Base-by-base conservation (phyloP, 2,888 invertebrate species). In the Ormyrus labotus region DNA sequence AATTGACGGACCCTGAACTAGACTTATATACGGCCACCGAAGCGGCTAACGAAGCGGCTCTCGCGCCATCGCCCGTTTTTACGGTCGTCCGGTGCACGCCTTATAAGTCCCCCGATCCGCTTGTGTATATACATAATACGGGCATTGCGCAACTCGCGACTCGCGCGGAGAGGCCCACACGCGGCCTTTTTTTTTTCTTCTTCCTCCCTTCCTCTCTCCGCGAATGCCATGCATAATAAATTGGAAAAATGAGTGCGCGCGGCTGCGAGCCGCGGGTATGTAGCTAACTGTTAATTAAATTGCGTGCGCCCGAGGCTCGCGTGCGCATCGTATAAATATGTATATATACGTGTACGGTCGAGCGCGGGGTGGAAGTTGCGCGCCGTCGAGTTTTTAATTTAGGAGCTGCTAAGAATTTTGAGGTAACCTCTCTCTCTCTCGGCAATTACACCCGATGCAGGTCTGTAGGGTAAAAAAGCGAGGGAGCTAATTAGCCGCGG, bases 201-300 rank as follows among this genome's bases (percentile, higher is more conserved):
- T 34, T 2, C 34, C 34, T 34, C 34, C 34, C 34, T 34, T 2
- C 34, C 2, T 34, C 34, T 34, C 34, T 3, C 34, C 34, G 34
- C 34, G 34, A 34, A 34, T 34, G 34, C 34, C 34, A 34, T 34
- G 34, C 34, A 34, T 34, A 34, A 34, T 34, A 34, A 34, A 34
- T 34, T 34, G 34, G 34, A 34, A 34, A 34, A 34, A 34, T 34
- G 34, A 34, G 34, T 34, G 34, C 34, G 72, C 70, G 65, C n/a
- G 58, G 50, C 47, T 5, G 55, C 45, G 64, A 45, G 57, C 5
- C 13, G 57, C 53, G n/a, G 63, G 34, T 55, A 34, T 13, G 13
- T 2, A 45, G 13, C 53, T 67, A 68, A 78, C 78, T 63, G 73
- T 79, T 79, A 68, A 79, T 79, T 79, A 79, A 78, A 72, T 73